These are phyloP conservation scores for Enhydra lutris DNA, from an alignment of 2,113 vertebrate species.

Conservation along the genomic window DNA sequence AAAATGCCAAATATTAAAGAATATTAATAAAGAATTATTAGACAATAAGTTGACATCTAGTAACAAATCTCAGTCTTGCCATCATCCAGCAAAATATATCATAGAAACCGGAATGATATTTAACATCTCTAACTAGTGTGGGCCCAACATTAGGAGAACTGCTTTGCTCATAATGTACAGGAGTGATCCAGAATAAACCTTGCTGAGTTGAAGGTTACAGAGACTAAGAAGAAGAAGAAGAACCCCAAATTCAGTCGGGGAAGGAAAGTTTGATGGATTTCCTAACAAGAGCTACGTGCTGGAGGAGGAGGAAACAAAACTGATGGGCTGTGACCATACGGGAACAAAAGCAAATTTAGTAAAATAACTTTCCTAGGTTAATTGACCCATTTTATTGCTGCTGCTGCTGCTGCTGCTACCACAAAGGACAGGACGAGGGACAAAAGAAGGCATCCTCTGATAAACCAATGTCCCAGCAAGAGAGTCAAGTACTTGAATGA, in stretches of 20 bases:
- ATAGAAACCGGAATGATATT: constrained; percentile 65
- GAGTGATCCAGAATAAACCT: constrained; percentile 64
- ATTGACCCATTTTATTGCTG: background rate
- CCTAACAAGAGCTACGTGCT: background rate
- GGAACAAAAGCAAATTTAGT: background rate
- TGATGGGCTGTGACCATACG: background rate
- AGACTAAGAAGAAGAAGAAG: constrained; percentile 23
- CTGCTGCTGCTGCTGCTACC: background rate
- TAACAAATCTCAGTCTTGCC: constrained; percentile 65
- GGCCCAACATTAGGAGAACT: constrained; percentile 58
- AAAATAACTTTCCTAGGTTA: background rate
- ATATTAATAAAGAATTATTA: constrained; percentile 55
- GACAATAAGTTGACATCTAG: constrained; percentile 54
- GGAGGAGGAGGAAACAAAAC: background rate
- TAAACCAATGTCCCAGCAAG: background rate
- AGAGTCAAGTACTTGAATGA: background rate
- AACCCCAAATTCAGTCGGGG: constrained; percentile 56
- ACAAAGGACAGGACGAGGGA: background rate
- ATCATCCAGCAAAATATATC: constrained; percentile 69
- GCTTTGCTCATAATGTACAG: constrained; percentile 59
- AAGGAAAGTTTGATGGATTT: constrained; percentile 39
- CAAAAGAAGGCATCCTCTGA: background rate
- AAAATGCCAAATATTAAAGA: constrained; percentile 38
- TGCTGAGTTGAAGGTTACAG: constrained; percentile 67
- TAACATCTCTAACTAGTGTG: constrained; percentile 66